Percentiles rank a stretch among this genome's conserved stretches.
Evolutionary conservation across 2,888 invertebrate species (phyloP).

Genomic region (Erebia ligea): DNA sequence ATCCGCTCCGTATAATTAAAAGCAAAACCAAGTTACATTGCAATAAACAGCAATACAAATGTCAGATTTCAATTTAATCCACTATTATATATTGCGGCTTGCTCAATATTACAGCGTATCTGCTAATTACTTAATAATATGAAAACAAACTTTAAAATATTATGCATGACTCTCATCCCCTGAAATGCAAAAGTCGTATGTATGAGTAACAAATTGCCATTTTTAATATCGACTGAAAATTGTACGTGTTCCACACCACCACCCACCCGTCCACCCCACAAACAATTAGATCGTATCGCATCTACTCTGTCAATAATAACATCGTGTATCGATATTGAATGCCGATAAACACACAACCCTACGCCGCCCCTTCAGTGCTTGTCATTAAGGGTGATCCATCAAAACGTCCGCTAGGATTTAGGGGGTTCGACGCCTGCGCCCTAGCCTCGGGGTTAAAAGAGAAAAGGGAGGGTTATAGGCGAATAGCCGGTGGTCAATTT

Average conservation of each 20-base stretch:
- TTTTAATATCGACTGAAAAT: conserved; percentile 5
- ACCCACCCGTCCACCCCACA: conserved; percentile 3
- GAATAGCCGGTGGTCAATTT: conserved; percentile 33
- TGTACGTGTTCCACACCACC: background rate
- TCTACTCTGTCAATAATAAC: conserved; percentile 33
- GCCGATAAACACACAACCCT: conserved; percentile 56
- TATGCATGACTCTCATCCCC: no score
- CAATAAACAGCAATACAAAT: no score
- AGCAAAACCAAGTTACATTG: no score
- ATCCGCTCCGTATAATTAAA: no score
- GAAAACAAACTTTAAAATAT: no score
- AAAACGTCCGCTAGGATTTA: conserved; percentile 81
- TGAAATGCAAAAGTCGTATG: background rate
- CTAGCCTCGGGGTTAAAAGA: conserved; percentile 45
- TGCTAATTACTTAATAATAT: no score
- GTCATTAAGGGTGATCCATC: conserved; percentile 84
- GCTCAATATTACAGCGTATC: no score
- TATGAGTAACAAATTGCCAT: background rate
- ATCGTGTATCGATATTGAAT: conserved; percentile 39
- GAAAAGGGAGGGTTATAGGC: conserved; percentile 34
- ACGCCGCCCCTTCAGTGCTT: conserved; percentile 73
- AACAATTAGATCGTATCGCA: conserved; percentile 37
- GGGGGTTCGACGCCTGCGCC: conserved; percentile 78
- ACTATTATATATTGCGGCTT: no score
- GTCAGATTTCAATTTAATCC: no score